Evolutionary conservation across 2,113 vertebrate species (phyloP).

Genomic region (Podarcis muralis): DNA sequence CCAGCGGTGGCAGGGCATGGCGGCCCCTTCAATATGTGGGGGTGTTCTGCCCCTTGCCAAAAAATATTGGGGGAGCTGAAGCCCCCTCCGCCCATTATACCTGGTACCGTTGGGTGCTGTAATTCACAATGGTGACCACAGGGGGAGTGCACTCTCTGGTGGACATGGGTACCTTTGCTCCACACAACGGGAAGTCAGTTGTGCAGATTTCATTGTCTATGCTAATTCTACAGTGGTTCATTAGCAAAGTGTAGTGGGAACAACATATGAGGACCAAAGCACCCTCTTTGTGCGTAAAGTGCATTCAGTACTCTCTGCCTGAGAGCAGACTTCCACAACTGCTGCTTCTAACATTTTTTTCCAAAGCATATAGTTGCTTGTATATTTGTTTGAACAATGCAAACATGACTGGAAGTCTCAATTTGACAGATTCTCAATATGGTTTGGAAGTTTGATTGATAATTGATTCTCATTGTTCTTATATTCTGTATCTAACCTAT

Average conservation of each 20-base stretch:
- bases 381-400: neutral
- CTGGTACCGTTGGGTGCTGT: neutral
- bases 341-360: neutral
- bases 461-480: neutral
- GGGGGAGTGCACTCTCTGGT: neutral
- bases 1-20: no score
- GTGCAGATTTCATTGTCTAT: neutral
- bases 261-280: neutral
- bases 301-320: neutral
- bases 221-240: neutral
- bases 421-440: neutral
- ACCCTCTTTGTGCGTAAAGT: no score
- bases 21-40: no score
- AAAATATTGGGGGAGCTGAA: no score
- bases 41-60: no score
- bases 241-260: neutral
- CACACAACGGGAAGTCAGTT: neutral
- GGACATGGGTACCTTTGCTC: neutral
- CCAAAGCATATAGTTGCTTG: neutral
- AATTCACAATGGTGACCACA: neutral
- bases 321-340: neutral
- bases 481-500: neutral
- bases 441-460: neutral
- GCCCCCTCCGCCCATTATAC: no score
- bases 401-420: neutral